phyloP scores from a whole-genome alignment of 2,888 invertebrate genomes.

The Oscheius sp. region DNA sequence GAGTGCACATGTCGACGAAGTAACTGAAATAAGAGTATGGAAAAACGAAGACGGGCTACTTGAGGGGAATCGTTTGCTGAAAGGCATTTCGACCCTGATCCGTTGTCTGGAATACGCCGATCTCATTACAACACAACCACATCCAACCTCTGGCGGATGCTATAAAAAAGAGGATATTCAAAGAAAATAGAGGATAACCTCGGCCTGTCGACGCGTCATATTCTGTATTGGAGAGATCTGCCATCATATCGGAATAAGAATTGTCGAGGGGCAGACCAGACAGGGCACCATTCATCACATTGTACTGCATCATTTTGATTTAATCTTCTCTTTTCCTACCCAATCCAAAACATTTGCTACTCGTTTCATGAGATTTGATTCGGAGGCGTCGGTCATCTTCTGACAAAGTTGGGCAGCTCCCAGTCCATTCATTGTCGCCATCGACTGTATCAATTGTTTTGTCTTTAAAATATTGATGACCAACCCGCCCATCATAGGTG shows the following conservation, averaged over 20 bases:
- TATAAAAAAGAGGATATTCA: too few species aligned
- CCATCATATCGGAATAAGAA: conserved; percentile 51
- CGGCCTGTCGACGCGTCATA: conserved; percentile 18
- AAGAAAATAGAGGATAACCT: too few species aligned
- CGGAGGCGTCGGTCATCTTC: conserved; percentile 44
- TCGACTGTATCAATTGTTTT: conserved; percentile 26
- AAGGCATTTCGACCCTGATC: conserved; percentile 61
- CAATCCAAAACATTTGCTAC: conserved; percentile 52
- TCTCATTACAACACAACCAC: conserved; percentile 66
- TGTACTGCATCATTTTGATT: conserved; percentile 43
- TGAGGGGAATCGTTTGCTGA: conserved; percentile 59
- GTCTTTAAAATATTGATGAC: conserved; percentile 3
- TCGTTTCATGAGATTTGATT: conserved; percentile 41
- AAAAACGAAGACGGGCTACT: conserved; percentile 39
- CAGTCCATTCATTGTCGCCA: conserved; percentile 38
- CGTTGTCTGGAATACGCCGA: conserved; percentile 65
- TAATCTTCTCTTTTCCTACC: too few species aligned
- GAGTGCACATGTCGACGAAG: conserved; percentile 63
- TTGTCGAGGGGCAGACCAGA: conserved; percentile 43
- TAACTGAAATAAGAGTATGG: conserved; percentile 42
- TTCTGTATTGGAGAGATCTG: conserved; percentile 20
- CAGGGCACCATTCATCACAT: conserved; percentile 40
- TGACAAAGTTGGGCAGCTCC: conserved; percentile 43
- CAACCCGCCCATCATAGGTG: conserved; percentile 59
- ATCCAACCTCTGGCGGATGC: conserved; percentile 59